Evolutionary conservation across 2,113 vertebrate genomes (phyloP).

Genomic region (Oxyruncus cristatus): DNA sequence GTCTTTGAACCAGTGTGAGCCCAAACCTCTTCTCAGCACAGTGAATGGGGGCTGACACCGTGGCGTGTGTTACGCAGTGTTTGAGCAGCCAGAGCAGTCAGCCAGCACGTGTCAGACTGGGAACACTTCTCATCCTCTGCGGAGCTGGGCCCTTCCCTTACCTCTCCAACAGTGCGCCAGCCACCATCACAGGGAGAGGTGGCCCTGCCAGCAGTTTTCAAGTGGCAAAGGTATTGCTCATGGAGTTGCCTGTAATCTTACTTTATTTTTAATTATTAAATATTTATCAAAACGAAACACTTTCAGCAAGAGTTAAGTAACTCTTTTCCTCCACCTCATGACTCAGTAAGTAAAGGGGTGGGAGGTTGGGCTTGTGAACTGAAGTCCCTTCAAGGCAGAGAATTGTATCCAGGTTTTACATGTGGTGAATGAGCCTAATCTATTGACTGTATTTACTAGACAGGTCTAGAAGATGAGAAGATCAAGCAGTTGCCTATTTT

Average conservation of each 20-base stretch:
- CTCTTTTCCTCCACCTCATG: background rate
- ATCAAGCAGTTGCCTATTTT: background rate
- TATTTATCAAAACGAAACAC: background rate
- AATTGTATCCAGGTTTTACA: background rate
- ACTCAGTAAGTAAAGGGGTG: background rate
- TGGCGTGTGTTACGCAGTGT: background rate
- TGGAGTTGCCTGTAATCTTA: background rate
- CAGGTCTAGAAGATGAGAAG: background rate
- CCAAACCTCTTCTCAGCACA: background rate
- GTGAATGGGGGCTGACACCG: rapidly evolving
- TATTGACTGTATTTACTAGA: background rate
- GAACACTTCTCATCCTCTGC: background rate
- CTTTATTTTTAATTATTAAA: background rate
- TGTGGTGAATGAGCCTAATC: background rate
- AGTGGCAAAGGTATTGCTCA: background rate
- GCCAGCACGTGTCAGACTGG: background rate
- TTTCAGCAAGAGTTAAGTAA: background rate
- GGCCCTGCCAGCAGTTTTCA: background rate
- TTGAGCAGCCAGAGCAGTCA: background rate
- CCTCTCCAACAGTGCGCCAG: background rate
- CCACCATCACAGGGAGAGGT: background rate
- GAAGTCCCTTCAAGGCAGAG: background rate
- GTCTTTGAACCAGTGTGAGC: background rate
- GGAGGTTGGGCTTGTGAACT: background rate
- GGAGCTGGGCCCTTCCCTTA: background rate